A percentile compares a stretch with the other conserved stretches of the same genome.
Conservation (phyloP, 2,113 vertebrate species). For the Narcine bancroftii region DNA sequence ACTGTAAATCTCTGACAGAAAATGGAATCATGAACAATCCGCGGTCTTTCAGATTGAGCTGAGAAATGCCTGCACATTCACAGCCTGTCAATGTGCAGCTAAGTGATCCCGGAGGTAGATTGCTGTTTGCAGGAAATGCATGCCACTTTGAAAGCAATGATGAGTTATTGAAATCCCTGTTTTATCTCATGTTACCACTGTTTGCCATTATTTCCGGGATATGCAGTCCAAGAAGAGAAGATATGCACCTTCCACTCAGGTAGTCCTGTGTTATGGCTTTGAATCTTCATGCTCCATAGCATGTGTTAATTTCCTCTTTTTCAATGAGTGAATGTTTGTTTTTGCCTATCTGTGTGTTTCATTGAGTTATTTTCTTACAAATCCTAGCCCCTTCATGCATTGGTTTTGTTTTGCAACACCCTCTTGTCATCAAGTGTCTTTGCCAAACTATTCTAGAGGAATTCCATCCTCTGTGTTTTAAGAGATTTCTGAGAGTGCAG, state of each 20-base stretch:
- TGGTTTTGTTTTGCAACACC: not conserved
- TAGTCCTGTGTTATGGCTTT: slow-evolving; percentile 50
- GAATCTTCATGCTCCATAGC: not conserved
- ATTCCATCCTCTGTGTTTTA: not conserved
- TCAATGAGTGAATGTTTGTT: not conserved
- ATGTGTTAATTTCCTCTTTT: not conserved
- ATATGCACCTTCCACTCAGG: slow-evolving; percentile 88
- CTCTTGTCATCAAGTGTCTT: not conserved
- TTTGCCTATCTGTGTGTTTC: not conserved
- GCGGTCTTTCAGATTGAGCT: not conserved
- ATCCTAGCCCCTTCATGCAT: not conserved
- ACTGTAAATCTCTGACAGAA: not conserved
- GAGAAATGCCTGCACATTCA: not conserved
- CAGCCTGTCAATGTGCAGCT: not conserved
- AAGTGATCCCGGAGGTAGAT: not conserved
- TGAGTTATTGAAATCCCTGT: slow-evolving; percentile 45
- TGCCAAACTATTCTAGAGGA: not conserved
- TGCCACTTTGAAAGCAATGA: slow-evolving; percentile 17
- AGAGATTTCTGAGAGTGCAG: not conserved
- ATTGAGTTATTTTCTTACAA: not conserved
- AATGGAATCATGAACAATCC: not conserved
- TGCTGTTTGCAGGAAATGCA: not conserved
- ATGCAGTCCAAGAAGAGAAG: slow-evolving; percentile 89
- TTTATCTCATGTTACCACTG: slow-evolving; percentile 51
- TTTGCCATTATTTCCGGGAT: slow-evolving; percentile 56